Evolutionary conservation across 2,113 vertebrate genomes (phyloP).

Genomic region (Sardina pilchardus): DNA sequence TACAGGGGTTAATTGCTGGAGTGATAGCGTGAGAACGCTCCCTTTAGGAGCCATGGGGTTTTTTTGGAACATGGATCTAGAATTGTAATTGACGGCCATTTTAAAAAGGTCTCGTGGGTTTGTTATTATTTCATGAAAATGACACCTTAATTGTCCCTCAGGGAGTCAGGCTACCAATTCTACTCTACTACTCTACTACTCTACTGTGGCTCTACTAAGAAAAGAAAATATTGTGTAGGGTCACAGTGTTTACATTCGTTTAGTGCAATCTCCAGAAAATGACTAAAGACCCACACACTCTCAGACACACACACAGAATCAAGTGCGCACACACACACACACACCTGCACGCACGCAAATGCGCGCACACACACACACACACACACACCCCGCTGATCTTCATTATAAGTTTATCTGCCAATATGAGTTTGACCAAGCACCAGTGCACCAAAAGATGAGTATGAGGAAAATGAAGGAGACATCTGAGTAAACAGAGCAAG

Average conservation of each 20-base stretch:
- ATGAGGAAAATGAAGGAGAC: not conserved
- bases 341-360: not conserved
- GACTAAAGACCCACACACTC: not conserved
- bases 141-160: no score
- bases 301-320: not conserved
- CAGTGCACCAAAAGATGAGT: not conserved
- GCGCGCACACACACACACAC: not conserved
- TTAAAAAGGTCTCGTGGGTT: not conserved
- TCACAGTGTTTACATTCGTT: no score
- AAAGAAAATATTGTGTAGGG: no score
- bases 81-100: not conserved
- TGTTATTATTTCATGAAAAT: not conserved
- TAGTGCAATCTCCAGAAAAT: no score
- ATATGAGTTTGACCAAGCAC: not conserved
- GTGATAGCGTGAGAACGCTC: not conserved
- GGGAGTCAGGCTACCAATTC: no score
- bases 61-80: not conserved
- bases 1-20: not conserved
- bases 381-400: not conserved
- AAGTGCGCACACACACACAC: not conserved
- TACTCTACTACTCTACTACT: no score
- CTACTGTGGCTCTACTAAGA: no score
- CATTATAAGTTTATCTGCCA: not conserved
- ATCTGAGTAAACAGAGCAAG: slow-evolving; percentile 12
- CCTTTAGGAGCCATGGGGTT: not conserved